These are phyloP conservation scores for Dusona sp. DNA, from an alignment of 2,888 invertebrate genomes.

Conservation along the genomic window DNA sequence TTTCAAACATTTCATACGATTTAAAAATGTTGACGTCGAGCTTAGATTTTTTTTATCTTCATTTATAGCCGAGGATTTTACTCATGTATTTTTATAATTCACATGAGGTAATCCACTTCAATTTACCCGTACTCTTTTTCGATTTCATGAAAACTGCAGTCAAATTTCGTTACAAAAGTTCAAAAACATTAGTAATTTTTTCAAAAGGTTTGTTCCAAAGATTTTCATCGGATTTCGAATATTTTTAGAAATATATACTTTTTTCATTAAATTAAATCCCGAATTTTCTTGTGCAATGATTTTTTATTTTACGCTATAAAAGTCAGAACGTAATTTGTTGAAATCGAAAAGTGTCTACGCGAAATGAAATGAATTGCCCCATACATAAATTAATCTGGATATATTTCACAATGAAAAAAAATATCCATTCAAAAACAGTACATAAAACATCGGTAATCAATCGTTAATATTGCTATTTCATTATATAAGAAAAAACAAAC, in stretches of 20 bases:
- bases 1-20: not conserved
- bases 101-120: not conserved
- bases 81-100: slow-evolving; percentile 65
- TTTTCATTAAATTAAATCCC: not conserved
- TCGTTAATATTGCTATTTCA: slow-evolving; percentile 52
- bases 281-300: not conserved
- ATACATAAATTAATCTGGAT: not conserved
- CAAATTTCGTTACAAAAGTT: not conserved
- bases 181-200: not conserved
- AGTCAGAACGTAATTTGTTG: not conserved
- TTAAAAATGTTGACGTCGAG: not conserved
- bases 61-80: slow-evolving; percentile 48
- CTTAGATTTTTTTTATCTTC: slow-evolving; percentile 16
- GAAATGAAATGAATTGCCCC: not conserved
- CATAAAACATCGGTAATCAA: slow-evolving; percentile 35
- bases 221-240: not conserved
- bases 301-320: not conserved
- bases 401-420: slow-evolving; percentile 42
- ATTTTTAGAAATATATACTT: not conserved
- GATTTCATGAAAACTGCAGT: not conserved
- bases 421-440: slow-evolving; percentile 18
- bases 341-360: not conserved
- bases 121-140: not conserved
- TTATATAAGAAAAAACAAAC: slow-evolving; percentile 41
- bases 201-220: not conserved